A percentile compares a stretch with the other conserved stretches of the same genome.
Conservation (phyloP, 2,888 invertebrate species). For the Cremastinae sp. region DNA sequence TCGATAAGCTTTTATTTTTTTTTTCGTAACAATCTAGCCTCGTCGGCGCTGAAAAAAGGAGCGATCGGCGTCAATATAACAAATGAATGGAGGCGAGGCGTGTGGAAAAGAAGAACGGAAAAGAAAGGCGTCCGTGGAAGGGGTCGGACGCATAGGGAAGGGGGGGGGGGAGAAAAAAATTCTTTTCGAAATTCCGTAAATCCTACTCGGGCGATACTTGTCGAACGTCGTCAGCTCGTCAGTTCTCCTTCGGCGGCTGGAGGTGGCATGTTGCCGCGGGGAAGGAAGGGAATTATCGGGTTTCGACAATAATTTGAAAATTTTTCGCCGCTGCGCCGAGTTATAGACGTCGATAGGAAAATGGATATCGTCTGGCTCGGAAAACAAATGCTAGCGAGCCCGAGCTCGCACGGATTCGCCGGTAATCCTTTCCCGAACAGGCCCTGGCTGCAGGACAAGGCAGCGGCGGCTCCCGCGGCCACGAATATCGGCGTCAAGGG, state of each 20-base stretch:
- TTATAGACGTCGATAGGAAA: too few relatives aligned
- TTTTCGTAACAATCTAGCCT: too few relatives aligned
- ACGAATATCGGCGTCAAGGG: constrained; percentile 90
- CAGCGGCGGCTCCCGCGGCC: constrained; percentile 86
- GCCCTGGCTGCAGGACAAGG: constrained; percentile 89
- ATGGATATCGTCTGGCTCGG: constrained; percentile 74
- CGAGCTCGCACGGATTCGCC: constrained; percentile 55
- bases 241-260: constrained; percentile 59
- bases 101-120: too few relatives aligned
- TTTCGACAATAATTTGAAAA: background rate
- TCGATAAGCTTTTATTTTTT: too few relatives aligned
- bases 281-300: constrained; percentile 13
- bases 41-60: too few relatives aligned
- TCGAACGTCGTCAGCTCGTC: constrained; percentile 47
- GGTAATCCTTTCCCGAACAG: constrained; percentile 83
- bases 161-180: background rate
- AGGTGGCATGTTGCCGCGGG: constrained; percentile 42
- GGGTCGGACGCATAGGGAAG: background rate
- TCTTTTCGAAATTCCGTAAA: constrained; percentile 43
- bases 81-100: too few relatives aligned
- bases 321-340: too few relatives aligned
- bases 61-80: too few relatives aligned
- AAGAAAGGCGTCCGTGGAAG: too few relatives aligned
- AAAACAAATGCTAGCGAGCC: constrained; percentile 59
- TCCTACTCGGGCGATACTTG: constrained; percentile 44